Conservation (phyloP, 2,797 vertebrate species). For the Chaenodraco wilsoni region DNA sequence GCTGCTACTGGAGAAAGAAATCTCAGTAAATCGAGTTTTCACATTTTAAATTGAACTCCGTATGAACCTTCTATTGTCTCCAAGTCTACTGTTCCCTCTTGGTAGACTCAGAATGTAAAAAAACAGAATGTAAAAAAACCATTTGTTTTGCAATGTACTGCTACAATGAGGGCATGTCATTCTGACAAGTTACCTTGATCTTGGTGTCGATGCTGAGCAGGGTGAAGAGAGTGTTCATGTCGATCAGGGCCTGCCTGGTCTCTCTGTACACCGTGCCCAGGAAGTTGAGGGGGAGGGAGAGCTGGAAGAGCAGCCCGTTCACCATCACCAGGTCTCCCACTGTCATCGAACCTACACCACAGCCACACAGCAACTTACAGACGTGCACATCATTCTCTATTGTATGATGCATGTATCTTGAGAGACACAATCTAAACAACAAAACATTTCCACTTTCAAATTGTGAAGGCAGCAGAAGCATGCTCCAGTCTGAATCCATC, state of each 20-base stretch:
- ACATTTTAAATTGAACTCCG: background rate
- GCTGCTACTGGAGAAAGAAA: background rate
- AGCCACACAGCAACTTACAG: conserved; percentile 30
- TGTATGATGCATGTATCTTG: conserved; percentile 31
- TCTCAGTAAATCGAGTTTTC: background rate
- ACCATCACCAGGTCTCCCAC: conserved; percentile 99
- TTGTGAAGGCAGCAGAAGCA: conserved; percentile 51
- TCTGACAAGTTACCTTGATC: conserved; percentile 90
- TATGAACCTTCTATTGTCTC: background rate
- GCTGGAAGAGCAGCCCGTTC: conserved; percentile 97
- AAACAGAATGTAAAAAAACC: background rate
- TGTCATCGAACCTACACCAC: conserved; percentile 88
- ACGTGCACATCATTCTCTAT: conserved; percentile 7
- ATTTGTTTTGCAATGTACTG: conserved; percentile 8
- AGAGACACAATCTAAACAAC: conserved; percentile 14
- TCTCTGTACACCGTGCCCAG: conserved; percentile 98
- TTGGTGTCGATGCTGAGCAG: conserved; percentile 93
- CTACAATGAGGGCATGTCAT: conserved; percentile 19
- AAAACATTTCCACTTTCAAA: conserved; percentile 40
- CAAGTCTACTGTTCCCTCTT: background rate
- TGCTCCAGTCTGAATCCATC: conserved; percentile 43
- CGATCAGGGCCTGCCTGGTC: conserved; percentile 97
- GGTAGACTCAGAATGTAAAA: background rate
- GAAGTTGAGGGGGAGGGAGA: conserved; percentile 97
- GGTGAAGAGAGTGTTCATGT: conserved; percentile 98